Evolutionary conservation across 2,888 invertebrate genomes (phyloP).

Genomic region (Pseudococcus jackbeardsleyi): DNA sequence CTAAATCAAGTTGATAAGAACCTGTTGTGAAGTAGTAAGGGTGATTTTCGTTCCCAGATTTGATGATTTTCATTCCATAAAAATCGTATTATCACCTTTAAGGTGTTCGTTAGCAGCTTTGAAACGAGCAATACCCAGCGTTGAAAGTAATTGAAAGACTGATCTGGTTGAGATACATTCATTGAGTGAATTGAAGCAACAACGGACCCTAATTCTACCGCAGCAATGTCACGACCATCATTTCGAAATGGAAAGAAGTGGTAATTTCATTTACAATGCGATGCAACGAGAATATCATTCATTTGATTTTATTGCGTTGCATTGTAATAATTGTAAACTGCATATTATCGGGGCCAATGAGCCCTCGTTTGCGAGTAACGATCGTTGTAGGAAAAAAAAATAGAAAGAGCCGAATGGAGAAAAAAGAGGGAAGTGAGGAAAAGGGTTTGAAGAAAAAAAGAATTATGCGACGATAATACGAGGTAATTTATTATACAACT

Average conservation of each 20-base stretch:
- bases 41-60: too few relatives aligned
- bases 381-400: not conserved
- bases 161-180: not conserved
- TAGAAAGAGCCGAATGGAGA: not conserved
- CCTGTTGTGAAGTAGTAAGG: too few relatives aligned
- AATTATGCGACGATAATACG: constrained; percentile 27
- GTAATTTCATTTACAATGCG: not conserved
- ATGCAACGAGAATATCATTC: not conserved
- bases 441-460: not conserved
- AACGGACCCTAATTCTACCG: not conserved
- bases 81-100: not conserved
- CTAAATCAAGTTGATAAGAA: too few relatives aligned
- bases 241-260: not conserved
- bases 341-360: constrained; percentile 16
- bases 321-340: constrained; percentile 11
- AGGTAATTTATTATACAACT: constrained; percentile 25
- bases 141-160: not conserved
- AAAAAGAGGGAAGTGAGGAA: not conserved
- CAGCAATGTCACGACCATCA: constrained; percentile 34
- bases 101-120: not conserved
- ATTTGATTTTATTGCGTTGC: constrained; percentile 9
- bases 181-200: constrained; percentile 3
- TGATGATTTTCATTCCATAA: too few relatives aligned
- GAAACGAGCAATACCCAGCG: not conserved
- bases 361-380: not conserved